Base-by-base conservation (phyloP, 2,113 vertebrate species). In the Butorides virescens region DNA sequence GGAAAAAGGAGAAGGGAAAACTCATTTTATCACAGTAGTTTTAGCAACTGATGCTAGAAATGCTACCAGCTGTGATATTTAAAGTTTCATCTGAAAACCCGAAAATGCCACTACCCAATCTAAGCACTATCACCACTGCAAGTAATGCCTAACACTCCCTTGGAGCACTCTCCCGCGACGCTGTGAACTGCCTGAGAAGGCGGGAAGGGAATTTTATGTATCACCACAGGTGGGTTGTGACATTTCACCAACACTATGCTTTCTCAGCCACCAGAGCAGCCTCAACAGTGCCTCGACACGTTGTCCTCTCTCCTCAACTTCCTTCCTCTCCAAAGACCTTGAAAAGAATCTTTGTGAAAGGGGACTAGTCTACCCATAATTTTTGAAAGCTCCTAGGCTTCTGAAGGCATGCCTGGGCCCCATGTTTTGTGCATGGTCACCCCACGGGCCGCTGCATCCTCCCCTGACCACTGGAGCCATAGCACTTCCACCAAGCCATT, bases 51-150 rank as follows among this genome's bases (percentile, higher is more conserved):
- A 79, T 55, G 62, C 66, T 97, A 78, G 77, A 92, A 91, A 87
- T 87, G 56, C 49, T 90, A 52, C 84, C 80, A 97, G 81, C 80
- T 87, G 80, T 89, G 89, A 42, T 79, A 71, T 92, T 94, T 93
- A 78, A 61, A 91, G 22, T 87, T 96, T 90, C 42, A 70, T 76
- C 27, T 72, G 85, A 75, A 95, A 82, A 81, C 37, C 36, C 90
- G 86, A 74, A 95, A 93, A 95, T 93, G 73, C 46, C 85, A 95
- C 65, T 85, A 70, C 34, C 61, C 74, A 65, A 42, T 61, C 58
- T 67, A 91, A 87, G 80, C 36, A 21, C 37, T 65, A 36, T 49
- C 55, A 36, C 22, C 58, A 72, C 81, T 32, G 36, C 42, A 39
- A 68, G 21, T 17, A 78, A 58, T 10, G 49, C 25, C 13, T 29